Percentiles rank a stretch among this genome's conserved stretches.
phyloP scores from a whole-genome alignment of 2,113 vertebrate species.

The Cheirogaleus medius region DNA sequence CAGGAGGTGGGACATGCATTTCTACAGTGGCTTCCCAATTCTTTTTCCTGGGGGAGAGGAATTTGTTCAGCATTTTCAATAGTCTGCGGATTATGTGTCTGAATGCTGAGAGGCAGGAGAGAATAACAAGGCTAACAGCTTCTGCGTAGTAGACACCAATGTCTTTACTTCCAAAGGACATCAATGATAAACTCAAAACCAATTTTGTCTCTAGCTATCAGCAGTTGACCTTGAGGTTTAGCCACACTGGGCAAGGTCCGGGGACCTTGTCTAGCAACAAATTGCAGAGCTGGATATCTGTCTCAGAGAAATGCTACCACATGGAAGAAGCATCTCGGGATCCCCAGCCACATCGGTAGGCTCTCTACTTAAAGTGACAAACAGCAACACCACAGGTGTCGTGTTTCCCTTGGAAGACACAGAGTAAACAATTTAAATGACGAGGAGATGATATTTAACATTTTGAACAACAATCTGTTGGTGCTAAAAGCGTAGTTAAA shows the following conservation, averaged over 20 bases:
- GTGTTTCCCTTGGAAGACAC: not conserved
- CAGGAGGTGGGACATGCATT: not conserved
- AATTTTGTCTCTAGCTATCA: slow-evolving; percentile 65
- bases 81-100: slow-evolving; percentile 7
- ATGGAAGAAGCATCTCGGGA: not conserved
- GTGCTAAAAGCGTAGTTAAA: slow-evolving; percentile 27
- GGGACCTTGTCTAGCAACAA: slow-evolving; percentile 26
- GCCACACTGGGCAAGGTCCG: not conserved
- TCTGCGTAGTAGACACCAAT: not conserved
- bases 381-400: not conserved
- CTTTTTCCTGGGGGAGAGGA: slow-evolving; percentile 62
- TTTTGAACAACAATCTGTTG: slow-evolving; percentile 52
- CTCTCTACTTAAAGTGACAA: not conserved
- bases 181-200: slow-evolving; percentile 45
- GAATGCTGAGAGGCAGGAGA: not conserved
- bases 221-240: slow-evolving; percentile 55
- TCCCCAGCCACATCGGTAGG: not conserved
- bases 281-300: not conserved
- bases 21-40: slow-evolving; percentile 46
- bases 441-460: slow-evolving; percentile 32
- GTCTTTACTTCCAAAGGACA: slow-evolving; percentile 33
- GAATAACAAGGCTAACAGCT: not conserved
- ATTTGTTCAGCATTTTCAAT: slow-evolving; percentile 52
- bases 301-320: not conserved
- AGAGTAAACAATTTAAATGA: slow-evolving; percentile 25